phyloP scores from a whole-genome alignment of 2,888 invertebrate species.

The Heliconius erato region DNA sequence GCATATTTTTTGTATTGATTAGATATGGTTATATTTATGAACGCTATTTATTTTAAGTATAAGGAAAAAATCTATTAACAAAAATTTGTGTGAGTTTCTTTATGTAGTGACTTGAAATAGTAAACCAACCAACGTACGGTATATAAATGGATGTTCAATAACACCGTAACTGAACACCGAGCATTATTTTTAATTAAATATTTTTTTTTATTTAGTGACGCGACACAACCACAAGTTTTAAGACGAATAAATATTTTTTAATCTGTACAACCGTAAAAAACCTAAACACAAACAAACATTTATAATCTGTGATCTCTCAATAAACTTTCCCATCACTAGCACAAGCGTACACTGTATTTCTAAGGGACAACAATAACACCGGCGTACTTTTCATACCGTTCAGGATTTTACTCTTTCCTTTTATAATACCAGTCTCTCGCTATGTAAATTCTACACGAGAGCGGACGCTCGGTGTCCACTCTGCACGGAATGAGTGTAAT shows the following conservation, averaged over 20 bases:
- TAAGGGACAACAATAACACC: constrained; percentile 2
- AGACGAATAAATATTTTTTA: not conserved
- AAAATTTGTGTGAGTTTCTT: too few relatives aligned
- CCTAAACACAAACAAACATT: not conserved
- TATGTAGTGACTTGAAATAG: too few relatives aligned
- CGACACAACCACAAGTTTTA: not conserved
- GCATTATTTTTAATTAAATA: too few relatives aligned
- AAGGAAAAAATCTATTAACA: too few relatives aligned
- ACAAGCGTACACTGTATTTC: not conserved
- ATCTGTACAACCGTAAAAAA: not conserved
- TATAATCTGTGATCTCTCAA: not conserved
- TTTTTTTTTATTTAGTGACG: too few relatives aligned
- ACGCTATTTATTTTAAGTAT: too few relatives aligned
- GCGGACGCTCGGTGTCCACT: constrained; percentile 20
- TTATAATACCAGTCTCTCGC: constrained; percentile 13
- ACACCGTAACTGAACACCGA: too few relatives aligned
- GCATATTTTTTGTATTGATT: too few relatives aligned
- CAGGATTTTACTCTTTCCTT: not conserved
- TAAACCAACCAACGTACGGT: too few relatives aligned
- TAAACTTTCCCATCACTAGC: not conserved
- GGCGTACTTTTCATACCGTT: constrained; percentile 2
- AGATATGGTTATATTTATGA: too few relatives aligned
- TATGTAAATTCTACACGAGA: constrained; percentile 5
- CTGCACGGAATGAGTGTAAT: constrained; percentile 12
- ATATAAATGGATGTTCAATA: too few relatives aligned